These are phyloP conservation scores for Octopus bimaculoides DNA, from an alignment of 1,140 invertebrate species.

Conservation along the genomic window DNA sequence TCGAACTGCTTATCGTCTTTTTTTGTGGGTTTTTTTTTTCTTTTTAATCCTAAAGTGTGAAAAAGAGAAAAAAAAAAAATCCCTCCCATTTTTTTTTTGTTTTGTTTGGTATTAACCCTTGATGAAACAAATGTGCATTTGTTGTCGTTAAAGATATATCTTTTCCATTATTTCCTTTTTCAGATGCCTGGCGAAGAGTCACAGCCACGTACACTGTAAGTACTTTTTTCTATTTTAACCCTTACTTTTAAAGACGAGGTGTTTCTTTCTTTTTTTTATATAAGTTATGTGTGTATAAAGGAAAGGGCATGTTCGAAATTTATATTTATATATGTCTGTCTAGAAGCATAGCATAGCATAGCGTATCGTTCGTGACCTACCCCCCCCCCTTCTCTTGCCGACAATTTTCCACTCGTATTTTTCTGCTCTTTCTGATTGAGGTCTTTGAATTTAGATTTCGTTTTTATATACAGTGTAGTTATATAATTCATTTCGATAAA, in stretches of 20 bases:
- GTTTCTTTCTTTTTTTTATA: too few species aligned
- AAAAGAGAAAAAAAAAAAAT: background rate
- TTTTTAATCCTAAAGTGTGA: background rate
- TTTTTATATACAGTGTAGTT: too few species aligned
- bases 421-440: too few species aligned
- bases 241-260: too few species aligned
- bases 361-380: background rate
- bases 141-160: background rate
- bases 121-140: constrained; percentile 15
- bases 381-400: too few species aligned
- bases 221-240: constrained; percentile 20
- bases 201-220: constrained; percentile 40
- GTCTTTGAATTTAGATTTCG: too few species aligned
- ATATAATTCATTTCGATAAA: too few species aligned
- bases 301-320: too few species aligned
- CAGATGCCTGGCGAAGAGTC: constrained; percentile 36
- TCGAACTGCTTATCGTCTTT: background rate
- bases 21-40: background rate
- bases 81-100: constrained; percentile 20
- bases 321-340: too few species aligned
- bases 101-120: background rate
- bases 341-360: too few species aligned
- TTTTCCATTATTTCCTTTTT: constrained; percentile 26
- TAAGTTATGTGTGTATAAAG: too few species aligned
- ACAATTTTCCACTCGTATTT: too few species aligned